Evolutionary conservation across 2,797 vertebrate genomes (phyloP).

Genomic region (Gobio occitaniae): DNA sequence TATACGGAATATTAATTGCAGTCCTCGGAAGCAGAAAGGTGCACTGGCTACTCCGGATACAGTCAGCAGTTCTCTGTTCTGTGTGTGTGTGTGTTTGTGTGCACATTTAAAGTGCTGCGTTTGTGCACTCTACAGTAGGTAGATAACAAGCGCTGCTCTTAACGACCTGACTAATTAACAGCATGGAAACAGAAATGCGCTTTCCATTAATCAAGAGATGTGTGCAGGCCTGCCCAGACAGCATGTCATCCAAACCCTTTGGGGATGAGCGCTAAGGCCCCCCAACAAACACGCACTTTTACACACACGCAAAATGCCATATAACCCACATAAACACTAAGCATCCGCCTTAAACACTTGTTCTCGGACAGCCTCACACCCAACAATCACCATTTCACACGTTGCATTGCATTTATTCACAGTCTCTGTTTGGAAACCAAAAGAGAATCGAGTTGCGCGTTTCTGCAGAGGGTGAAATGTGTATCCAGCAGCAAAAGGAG

Average conservation of each 20-base stretch:
- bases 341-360: background rate
- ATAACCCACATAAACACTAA: slow-evolving; percentile 60
- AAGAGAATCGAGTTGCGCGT: slow-evolving; percentile 64
- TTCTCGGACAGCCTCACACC: background rate
- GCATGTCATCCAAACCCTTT: slow-evolving; percentile 73
- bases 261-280: slow-evolving; percentile 74
- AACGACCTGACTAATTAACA: slow-evolving; percentile 84
- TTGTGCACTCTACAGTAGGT: slow-evolving; percentile 66
- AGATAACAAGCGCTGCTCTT: slow-evolving; percentile 80
- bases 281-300: slow-evolving; percentile 72
- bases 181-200: slow-evolving; percentile 82
- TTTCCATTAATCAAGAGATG: slow-evolving; percentile 83
- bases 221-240: slow-evolving; percentile 83
- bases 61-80: slow-evolving; percentile 76
- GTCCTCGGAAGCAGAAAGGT: slow-evolving; percentile 72
- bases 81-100: slow-evolving; percentile 55
- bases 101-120: slow-evolving; percentile 60
- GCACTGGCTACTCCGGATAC: slow-evolving; percentile 79
- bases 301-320: slow-evolving; percentile 54
- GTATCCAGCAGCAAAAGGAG: slow-evolving; percentile 61
- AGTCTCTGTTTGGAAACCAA: slow-evolving; percentile 58
- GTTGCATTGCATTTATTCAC: background rate
- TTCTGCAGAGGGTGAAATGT: slow-evolving; percentile 53
- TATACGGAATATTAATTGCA: slow-evolving; percentile 79
- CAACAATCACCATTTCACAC: slow-evolving; percentile 60